A percentile compares a stretch with the other conserved stretches of the same genome.
phyloP scores from a whole-genome alignment of 2,888 invertebrate genomes.

The Crepidodera aurea region DNA sequence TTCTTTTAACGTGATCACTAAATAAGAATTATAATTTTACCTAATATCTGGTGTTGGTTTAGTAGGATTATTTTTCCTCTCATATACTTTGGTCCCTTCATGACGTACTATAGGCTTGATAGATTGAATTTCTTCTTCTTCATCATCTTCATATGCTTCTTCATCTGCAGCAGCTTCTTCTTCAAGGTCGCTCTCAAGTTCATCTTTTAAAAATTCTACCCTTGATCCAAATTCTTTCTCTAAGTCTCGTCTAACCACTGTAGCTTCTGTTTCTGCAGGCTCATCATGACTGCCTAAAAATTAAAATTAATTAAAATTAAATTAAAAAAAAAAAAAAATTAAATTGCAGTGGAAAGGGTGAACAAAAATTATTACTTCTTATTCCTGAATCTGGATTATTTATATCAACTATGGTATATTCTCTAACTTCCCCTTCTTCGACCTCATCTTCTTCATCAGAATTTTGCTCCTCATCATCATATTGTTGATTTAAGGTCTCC shows the following conservation, averaged over 20 bases:
- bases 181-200: slow-evolving; percentile 41
- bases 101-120: slow-evolving; percentile 60
- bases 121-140: slow-evolving; percentile 32
- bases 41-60: slow-evolving; percentile 6
- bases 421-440: slow-evolving; percentile 18
- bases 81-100: slow-evolving; percentile 57
- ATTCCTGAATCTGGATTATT: slow-evolving; percentile 50
- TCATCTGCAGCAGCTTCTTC: slow-evolving; percentile 31
- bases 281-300: not conserved
- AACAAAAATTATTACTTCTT: not conserved
- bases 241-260: not conserved
- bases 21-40: no score
- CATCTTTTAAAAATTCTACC: slow-evolving; percentile 61
- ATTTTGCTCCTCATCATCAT: not conserved
- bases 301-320: no score
- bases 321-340: no score
- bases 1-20: no score
- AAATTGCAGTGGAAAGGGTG: no score
- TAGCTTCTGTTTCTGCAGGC: not conserved
- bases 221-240: not conserved
- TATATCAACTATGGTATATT: slow-evolving; percentile 50
- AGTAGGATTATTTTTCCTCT: slow-evolving; percentile 39
- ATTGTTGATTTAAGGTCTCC: slow-evolving; percentile 14
- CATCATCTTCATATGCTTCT: slow-evolving; percentile 35
- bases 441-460: slow-evolving; percentile 22